phyloP scores from a whole-genome alignment of 2,113 vertebrate species.

The Oceanites oceanicus region DNA sequence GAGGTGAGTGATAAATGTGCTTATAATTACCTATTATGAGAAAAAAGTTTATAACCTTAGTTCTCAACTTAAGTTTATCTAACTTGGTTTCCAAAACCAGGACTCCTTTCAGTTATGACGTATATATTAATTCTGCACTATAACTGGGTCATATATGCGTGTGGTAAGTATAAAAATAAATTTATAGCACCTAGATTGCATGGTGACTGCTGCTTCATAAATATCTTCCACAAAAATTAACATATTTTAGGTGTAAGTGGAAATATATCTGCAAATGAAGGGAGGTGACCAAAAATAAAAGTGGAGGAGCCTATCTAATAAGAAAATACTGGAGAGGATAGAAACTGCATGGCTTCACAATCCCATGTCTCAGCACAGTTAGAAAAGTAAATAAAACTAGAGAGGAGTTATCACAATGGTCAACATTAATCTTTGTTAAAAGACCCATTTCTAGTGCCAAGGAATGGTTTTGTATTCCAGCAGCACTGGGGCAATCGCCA shows the following conservation, averaged over 20 bases:
- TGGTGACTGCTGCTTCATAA: neutral
- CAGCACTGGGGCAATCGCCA: neutral
- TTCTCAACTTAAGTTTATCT: neutral
- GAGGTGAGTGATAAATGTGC: neutral
- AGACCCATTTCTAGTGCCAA: neutral
- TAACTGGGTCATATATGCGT: neutral
- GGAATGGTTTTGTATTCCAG: neutral
- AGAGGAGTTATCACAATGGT: neutral
- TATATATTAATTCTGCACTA: neutral
- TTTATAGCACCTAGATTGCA: neutral
- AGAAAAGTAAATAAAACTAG: conserved; percentile 8
- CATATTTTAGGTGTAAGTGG: neutral
- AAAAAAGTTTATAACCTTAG: neutral
- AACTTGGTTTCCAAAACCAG: neutral
- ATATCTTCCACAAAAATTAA: neutral
- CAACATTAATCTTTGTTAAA: neutral
- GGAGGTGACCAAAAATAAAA: neutral
- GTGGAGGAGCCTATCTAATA: neutral
- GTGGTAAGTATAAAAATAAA: conserved; percentile 16
- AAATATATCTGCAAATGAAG: neutral
- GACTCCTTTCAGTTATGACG: neutral
- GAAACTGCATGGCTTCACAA: neutral
- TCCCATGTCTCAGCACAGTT: neutral
- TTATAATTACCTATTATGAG: neutral
- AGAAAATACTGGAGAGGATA: neutral